Conservation (phyloP, 2,888 invertebrate genomes). For the Aplocera efformata region DNA sequence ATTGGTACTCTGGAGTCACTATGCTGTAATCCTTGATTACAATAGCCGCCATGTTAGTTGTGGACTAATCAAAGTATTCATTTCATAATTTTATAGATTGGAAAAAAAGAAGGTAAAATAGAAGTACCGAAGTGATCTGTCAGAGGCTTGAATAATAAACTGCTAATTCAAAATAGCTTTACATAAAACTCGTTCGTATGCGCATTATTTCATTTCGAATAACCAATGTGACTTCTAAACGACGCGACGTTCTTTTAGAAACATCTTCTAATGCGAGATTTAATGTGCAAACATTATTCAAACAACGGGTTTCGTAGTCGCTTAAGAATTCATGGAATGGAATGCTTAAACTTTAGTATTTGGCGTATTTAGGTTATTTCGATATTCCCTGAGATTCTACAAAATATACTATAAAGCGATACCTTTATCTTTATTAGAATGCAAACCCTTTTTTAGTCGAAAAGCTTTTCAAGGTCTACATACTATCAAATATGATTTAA, state of each 20-base stretch:
- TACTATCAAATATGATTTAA: too few relatives aligned
- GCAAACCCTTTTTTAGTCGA: too few relatives aligned
- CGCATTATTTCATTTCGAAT: conserved; percentile 12
- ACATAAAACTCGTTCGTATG: conserved; percentile 20
- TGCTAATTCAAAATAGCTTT: conserved; percentile 14
- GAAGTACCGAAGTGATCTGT: conserved; percentile 4
- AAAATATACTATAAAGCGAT: conserved; percentile 7
- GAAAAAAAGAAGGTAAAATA: too few relatives aligned
- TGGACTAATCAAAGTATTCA: too few relatives aligned
- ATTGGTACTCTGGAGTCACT: too few relatives aligned
- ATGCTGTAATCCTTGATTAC: too few relatives aligned
- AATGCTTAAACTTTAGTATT: conserved; percentile 24
- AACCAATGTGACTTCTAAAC: conserved; percentile 19
- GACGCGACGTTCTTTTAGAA: conserved; percentile 18
- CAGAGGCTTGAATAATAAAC: conserved; percentile 13
- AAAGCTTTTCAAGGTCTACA: too few relatives aligned
- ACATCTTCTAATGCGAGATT: conserved; percentile 16
- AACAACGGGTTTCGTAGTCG: conserved; percentile 24
- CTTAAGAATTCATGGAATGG: conserved; percentile 23
- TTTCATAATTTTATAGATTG: too few relatives aligned
- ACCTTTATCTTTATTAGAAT: too few relatives aligned
- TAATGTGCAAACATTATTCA: conserved; percentile 25
- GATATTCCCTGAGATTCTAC: conserved; percentile 18
- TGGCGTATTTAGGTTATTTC: conserved; percentile 12
- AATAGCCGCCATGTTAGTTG: too few relatives aligned